These are phyloP conservation scores for Astyanax mexicanus DNA, from an alignment of 2,797 vertebrate genomes.

Conservation along the genomic window DNA sequence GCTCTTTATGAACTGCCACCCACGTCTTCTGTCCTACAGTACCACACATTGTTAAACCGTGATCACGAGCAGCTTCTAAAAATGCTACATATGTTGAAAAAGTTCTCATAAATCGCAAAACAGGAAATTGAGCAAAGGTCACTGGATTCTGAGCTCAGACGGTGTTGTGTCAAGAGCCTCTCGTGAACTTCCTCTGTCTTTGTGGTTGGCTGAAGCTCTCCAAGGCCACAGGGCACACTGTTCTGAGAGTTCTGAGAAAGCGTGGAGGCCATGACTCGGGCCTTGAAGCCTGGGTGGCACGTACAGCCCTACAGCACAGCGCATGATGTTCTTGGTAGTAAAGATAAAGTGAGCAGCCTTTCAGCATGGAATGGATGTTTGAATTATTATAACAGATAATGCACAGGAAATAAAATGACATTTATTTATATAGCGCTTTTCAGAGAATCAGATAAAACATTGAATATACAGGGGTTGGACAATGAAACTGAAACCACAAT, in stretches of 20 bases:
- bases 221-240: constrained; percentile 30
- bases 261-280: constrained; percentile 30
- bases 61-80: neutral
- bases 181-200: constrained; percentile 64
- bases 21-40: neutral
- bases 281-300: constrained; percentile 38
- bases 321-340: constrained; percentile 25
- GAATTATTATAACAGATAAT: constrained; percentile 8
- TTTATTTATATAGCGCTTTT: too few species aligned
- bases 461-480: too few species aligned
- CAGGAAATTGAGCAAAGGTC: constrained; percentile 66
- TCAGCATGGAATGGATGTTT: neutral
- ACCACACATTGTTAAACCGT: neutral
- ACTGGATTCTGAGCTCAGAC: constrained; percentile 56
- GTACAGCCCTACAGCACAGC: neutral
- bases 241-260: constrained; percentile 41
- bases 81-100: constrained; percentile 8
- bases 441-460: too few species aligned
- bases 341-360: constrained; percentile 21
- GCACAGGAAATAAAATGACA: too few species aligned
- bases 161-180: constrained; percentile 17
- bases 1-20: neutral
- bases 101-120: constrained; percentile 19
- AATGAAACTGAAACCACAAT: too few species aligned
- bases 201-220: constrained; percentile 23